Evolutionary conservation across 2,113 vertebrate species (phyloP).

Genomic region (Callipepla californica): DNA sequence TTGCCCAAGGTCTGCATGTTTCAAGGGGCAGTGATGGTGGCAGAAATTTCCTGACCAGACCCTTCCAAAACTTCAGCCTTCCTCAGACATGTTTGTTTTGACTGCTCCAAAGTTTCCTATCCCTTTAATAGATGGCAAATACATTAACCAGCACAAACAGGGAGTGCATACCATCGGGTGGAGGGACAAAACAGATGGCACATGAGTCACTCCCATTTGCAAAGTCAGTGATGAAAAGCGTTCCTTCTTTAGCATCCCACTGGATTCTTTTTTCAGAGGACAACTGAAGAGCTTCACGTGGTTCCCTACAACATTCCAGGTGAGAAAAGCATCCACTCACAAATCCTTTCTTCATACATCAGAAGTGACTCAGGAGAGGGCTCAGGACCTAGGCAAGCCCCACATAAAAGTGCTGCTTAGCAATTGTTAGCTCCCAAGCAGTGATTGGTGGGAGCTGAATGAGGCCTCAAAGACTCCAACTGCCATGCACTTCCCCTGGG

Average conservation of each 20-base stretch:
- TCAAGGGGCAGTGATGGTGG: background rate
- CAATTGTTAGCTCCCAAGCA: background rate
- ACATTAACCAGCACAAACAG: constrained; percentile 56
- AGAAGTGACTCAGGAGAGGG: background rate
- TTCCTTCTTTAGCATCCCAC: constrained; percentile 45
- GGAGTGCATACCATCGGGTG: constrained; percentile 7
- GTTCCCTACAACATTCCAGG: background rate
- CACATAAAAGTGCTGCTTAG: background rate
- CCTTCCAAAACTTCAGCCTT: constrained; percentile 8
- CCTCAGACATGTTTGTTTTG: constrained; percentile 62
- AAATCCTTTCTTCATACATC: background rate
- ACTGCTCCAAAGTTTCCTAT: constrained; percentile 62
- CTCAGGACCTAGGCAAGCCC: background rate
- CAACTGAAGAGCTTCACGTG: background rate
- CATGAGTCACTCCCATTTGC: constrained; percentile 60
- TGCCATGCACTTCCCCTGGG: background rate
- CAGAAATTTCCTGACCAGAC: background rate
- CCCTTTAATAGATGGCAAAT: constrained; percentile 58
- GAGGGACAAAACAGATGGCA: constrained; percentile 67
- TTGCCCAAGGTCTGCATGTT: accelerated
- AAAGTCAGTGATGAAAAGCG: background rate
- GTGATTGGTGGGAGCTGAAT: background rate
- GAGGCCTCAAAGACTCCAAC: background rate
- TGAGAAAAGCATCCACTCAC: background rate
- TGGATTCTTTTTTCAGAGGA: constrained; percentile 6